Conservation (phyloP, 1,140 invertebrate genomes). For the Lineus longissimus region DNA sequence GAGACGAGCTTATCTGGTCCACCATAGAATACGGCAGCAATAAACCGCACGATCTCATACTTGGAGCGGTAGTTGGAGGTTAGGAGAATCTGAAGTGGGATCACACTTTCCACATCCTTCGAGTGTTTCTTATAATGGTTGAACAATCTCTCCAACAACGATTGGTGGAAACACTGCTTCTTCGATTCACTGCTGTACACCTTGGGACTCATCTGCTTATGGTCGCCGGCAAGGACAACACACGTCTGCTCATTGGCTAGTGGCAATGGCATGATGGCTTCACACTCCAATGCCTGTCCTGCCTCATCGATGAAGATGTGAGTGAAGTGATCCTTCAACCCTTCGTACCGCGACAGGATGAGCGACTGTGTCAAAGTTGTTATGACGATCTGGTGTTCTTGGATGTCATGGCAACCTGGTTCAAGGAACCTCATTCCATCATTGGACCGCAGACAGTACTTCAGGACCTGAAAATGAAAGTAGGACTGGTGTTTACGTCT, state of each 20-base stretch:
- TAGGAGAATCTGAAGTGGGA: slow-evolving; percentile 38
- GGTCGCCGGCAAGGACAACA: slow-evolving; percentile 43
- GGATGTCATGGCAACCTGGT: slow-evolving; percentile 68
- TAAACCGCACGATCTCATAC: slow-evolving; percentile 74
- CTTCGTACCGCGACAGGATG: slow-evolving; percentile 23
- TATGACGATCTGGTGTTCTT: slow-evolving; percentile 69
- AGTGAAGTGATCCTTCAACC: slow-evolving; percentile 34
- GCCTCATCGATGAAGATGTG: slow-evolving; percentile 48
- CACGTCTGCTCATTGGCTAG: slow-evolving; percentile 42
- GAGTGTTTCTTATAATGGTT: slow-evolving; percentile 36
- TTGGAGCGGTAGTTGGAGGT: slow-evolving; percentile 76
- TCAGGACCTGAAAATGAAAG: slow-evolving; percentile 32
- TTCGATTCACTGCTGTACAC: slow-evolving; percentile 41
- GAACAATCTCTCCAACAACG: slow-evolving; percentile 41
- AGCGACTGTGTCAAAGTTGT: slow-evolving; percentile 74
- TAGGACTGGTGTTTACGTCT: too few relatives aligned
- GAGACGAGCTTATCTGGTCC: slow-evolving; percentile 53
- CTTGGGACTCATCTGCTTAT: slow-evolving; percentile 41
- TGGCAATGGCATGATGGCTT: slow-evolving; percentile 38
- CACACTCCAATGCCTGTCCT: slow-evolving; percentile 41
- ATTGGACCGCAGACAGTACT: slow-evolving; percentile 71
- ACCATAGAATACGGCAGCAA: slow-evolving; percentile 78
- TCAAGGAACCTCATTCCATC: slow-evolving; percentile 58
- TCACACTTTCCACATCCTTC: slow-evolving; percentile 10
- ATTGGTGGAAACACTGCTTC: slow-evolving; percentile 37